A percentile compares a stretch with the other conserved stretches of the same genome.
Evolutionary conservation across 2,113 vertebrate genomes (phyloP).

Genomic region (Sitta europaea): DNA sequence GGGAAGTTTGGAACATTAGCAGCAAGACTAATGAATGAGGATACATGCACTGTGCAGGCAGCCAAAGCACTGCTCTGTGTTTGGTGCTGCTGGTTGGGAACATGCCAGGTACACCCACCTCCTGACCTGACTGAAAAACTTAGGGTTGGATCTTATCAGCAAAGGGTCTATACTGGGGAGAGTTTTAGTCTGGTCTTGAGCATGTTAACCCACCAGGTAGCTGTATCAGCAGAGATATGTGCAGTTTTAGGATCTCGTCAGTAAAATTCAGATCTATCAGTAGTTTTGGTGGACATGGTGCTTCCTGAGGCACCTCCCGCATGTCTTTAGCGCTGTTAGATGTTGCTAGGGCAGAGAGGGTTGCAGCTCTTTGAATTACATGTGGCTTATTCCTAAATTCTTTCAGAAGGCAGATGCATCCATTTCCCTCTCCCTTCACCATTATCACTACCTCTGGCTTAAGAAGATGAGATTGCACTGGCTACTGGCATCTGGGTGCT

Average conservation of each 20-base stretch:
- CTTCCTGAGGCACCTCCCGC: background rate
- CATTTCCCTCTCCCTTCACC: background rate
- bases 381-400: background rate
- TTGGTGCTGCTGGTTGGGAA: background rate
- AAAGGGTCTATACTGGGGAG: background rate
- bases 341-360: background rate
- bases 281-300: background rate
- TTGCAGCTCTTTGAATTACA: background rate
- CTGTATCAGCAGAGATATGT: background rate
- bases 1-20: background rate
- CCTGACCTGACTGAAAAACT: background rate
- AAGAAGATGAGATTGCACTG: background rate
- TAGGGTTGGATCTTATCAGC: background rate
- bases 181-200: background rate
- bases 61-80: background rate
- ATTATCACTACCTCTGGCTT: background rate
- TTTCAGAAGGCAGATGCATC: background rate
- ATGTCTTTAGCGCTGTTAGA: accelerated
- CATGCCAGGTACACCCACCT: background rate
- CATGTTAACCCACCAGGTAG: background rate
- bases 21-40: background rate
- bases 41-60: background rate
- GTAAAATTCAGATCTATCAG: background rate
- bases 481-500: background rate
- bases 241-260: background rate